These are phyloP conservation scores for Acanthococcus lagerstroemiae DNA, from an alignment of 2,888 invertebrate genomes.

Conservation along the genomic window DNA sequence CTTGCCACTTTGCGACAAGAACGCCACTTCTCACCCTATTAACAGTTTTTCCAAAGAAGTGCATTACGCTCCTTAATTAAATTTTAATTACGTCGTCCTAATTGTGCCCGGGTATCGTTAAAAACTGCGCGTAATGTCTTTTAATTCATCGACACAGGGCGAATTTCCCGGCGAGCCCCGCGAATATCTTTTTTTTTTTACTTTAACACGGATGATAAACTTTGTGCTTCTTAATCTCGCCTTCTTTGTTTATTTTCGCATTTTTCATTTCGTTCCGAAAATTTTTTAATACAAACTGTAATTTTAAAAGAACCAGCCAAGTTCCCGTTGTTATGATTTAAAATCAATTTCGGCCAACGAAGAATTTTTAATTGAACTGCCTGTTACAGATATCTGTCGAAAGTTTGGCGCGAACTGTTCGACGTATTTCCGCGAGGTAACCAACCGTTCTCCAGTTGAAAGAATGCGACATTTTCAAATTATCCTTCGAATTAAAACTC, in stretches of 20 bases:
- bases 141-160: neutral
- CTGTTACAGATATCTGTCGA: neutral
- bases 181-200: neutral
- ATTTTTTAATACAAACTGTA: neutral
- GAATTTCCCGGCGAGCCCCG: neutral
- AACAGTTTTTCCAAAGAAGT: constrained; percentile 17
- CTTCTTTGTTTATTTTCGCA: neutral
- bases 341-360: too few species aligned
- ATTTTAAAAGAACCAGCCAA: neutral
- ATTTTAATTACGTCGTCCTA: constrained; percentile 1
- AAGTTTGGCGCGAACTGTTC: neutral
- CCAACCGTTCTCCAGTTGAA: too few species aligned
- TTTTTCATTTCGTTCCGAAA: neutral
- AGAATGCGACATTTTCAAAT: too few species aligned
- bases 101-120: neutral
- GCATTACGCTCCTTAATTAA: constrained; percentile 29
- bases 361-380: neutral
- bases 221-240: neutral
- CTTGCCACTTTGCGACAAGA: constrained; percentile 38
- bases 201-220: neutral
- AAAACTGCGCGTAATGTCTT: neutral
- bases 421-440: too few species aligned
- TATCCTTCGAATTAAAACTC: too few species aligned
- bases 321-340: neutral
- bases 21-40: constrained; percentile 1